Base-by-base conservation (phyloP, 2,888 invertebrate species). In the Acleris laterana region DNA sequence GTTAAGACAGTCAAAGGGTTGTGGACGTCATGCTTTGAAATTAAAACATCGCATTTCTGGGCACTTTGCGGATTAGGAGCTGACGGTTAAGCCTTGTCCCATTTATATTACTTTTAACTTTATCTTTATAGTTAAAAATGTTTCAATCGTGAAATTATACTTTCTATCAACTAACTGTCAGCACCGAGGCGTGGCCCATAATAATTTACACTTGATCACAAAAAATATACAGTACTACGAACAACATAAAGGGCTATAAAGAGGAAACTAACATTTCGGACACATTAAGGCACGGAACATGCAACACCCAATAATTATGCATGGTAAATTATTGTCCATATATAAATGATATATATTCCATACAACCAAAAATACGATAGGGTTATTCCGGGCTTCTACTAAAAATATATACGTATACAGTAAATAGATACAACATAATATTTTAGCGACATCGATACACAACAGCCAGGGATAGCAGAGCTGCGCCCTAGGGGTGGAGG, bases 401-500 rank as follows among this genome's bases (percentile, higher is more conserved):
- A 88, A 85, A 90, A 82, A 89, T 88, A 89, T 82, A 83, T 81
- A 87, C 81, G 83, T 80, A 84, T 79, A 87, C 76, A 83, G 82
- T 85, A 78, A 84, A 86, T 69, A 68, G 53, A 65, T 60, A 70
- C 78, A 83, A 78, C 78, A 84, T 76, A 75, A 84, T 83, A 87
- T 79, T 51, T 78, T 88, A 91, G 92, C 90, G 87, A 92, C 92
- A 92, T 90, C 86, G 91, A 92, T 85, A 92, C 91, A 92, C 92
- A 91, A 89, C 90, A 90, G 93, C 92, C 92, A 92, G 86, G 90
- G 85, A 85, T 91, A 93, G 93, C 93, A 85, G 85, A 91, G 93
- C 93, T 91, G 92, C 91, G 90, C 88, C 90, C 90, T 89, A 90
- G 80, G 85, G 88, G 85, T 71, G 74, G 78, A 77, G 89, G 89